Conservation (phyloP, 1,140 invertebrate species). For the Pristionchus pacificus region DNA sequence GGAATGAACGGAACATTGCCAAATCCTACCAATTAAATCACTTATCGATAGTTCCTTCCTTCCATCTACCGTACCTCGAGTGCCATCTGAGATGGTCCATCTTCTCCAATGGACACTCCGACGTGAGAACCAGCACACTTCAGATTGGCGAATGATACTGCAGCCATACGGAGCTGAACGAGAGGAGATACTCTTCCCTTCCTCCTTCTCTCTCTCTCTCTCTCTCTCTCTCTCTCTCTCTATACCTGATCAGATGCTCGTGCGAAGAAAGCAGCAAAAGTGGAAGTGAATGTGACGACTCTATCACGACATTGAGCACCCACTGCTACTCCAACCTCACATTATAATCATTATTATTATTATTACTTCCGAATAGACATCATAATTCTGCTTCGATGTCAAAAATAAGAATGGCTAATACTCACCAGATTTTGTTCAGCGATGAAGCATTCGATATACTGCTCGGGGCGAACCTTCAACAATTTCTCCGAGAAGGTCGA, state of each 20-base stretch:
- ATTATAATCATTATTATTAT: no score
- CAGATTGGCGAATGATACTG: slow-evolving; percentile 93
- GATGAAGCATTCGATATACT: slow-evolving; percentile 96
- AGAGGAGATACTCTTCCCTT: no score
- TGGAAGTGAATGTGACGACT: slow-evolving; percentile 63
- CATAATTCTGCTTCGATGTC: no score
- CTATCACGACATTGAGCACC: slow-evolving; percentile 64
- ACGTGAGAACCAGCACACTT: slow-evolving; percentile 92
- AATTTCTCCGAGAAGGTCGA: slow-evolving; percentile 93
- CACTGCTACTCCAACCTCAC: slow-evolving; percentile 79
- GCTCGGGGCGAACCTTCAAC: slow-evolving; percentile 69
- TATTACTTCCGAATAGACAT: no score
- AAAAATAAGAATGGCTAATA: no score
- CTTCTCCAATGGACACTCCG: slow-evolving; percentile 75
- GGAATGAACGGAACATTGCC: slow-evolving; percentile 86
- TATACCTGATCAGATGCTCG: slow-evolving; percentile 81
- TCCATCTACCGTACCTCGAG: slow-evolving; percentile 67
- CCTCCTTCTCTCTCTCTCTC: not conserved
- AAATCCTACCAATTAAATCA: slow-evolving; percentile 66
- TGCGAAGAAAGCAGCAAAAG: slow-evolving; percentile 95
- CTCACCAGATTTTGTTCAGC: slow-evolving; percentile 85
- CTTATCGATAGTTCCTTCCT: not conserved
- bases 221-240: not conserved
- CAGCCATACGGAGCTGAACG: slow-evolving; percentile 86
- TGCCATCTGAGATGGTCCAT: slow-evolving; percentile 87